Evolutionary conservation across 2,797 vertebrate species (phyloP).

Genomic region (Lepidocolaptes lacrymiger): DNA sequence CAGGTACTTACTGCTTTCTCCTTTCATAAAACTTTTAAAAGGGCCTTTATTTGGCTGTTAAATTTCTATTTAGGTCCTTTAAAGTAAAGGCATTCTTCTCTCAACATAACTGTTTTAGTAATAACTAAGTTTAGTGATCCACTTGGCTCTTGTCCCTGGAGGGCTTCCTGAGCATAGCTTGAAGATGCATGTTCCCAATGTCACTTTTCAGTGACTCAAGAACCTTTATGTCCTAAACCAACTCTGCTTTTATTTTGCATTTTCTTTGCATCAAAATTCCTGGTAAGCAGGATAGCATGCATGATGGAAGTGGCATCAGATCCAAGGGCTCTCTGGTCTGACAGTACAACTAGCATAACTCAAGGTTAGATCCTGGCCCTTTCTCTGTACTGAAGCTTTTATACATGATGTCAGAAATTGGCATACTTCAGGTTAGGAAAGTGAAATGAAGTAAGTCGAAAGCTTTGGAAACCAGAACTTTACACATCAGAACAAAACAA

Average conservation of each 20-base stretch:
- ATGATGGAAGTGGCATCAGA: background rate
- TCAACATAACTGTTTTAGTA: background rate
- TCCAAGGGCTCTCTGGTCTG: background rate
- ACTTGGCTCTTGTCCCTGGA: background rate
- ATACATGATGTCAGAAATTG: constrained; percentile 32
- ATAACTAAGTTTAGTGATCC: background rate
- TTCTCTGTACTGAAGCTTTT: background rate
- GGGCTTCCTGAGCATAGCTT: background rate
- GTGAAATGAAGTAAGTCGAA: background rate
- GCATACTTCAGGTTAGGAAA: background rate
- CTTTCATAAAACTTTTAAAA: background rate
- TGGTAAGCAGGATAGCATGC: background rate
- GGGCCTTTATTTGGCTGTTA: background rate
- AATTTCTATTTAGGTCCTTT: background rate
- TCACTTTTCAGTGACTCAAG: background rate
- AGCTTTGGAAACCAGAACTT: background rate
- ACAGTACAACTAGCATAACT: background rate
- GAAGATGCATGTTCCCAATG: background rate
- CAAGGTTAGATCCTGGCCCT: background rate
- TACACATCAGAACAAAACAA: background rate
- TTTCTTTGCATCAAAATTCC: background rate
- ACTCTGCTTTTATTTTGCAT: background rate
- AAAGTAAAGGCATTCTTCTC: background rate
- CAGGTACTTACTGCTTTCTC: background rate
- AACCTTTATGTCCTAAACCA: background rate